Percentiles rank a stretch among this genome's conserved stretches.
phyloP scores from a whole-genome alignment of 2,888 invertebrate species.

The Nineta flava region DNA sequence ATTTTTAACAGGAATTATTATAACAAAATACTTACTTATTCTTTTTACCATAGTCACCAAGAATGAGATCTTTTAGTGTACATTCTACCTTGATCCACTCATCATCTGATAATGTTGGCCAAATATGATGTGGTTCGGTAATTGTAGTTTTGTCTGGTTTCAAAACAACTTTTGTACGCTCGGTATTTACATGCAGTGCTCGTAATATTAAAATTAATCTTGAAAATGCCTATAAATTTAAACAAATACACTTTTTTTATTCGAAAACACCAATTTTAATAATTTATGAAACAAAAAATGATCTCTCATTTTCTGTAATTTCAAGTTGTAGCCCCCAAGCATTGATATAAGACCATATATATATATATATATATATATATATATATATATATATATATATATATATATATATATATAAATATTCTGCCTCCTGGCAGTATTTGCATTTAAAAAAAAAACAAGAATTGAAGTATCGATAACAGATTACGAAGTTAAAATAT shows the following conservation, averaged over 20 bases:
- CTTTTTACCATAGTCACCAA: constrained; percentile 99
- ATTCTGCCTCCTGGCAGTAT: no score
- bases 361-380: no score
- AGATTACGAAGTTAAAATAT: constrained; percentile 17
- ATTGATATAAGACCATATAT: no score
- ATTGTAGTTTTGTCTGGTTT: constrained; percentile 99
- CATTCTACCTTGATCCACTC: constrained; percentile 98
- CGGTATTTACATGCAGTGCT: constrained; percentile 97
- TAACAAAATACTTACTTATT: constrained; percentile 79
- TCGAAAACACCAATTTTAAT: no score
- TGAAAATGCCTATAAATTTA: constrained; percentile 56
- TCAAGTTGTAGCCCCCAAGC: no score
- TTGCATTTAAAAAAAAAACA: constrained; percentile 1
- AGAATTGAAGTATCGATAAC: not conserved
- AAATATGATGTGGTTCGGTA: constrained; percentile 98
- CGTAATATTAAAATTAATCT: constrained; percentile 90
- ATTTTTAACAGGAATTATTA: no score
- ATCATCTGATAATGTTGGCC: constrained; percentile 94
- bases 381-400: not conserved
- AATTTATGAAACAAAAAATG: no score
- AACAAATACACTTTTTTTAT: constrained; percentile 21
- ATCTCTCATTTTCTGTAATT: no score
- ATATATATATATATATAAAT: constrained; percentile 5
- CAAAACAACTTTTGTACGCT: constrained; percentile 92
- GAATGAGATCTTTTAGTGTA: constrained; percentile 82